A percentile compares a stretch with the other conserved stretches of the same genome.
Conservation (phyloP, 1,140 invertebrate genomes). For the Choristoneura fumiferana region DNA sequence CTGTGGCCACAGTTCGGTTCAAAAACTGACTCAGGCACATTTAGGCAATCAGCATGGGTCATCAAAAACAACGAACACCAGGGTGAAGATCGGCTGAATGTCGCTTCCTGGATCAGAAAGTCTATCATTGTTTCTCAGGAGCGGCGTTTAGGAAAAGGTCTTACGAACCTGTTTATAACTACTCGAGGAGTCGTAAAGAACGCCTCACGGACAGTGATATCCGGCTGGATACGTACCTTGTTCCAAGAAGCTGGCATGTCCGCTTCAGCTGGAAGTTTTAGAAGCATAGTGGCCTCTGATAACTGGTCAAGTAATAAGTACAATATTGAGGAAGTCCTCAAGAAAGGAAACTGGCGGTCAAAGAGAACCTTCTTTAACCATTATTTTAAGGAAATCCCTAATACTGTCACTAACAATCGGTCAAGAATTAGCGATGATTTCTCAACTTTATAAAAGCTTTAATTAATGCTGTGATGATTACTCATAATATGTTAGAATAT, state of each 20-base stretch:
- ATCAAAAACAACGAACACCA: background rate
- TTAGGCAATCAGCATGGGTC: background rate
- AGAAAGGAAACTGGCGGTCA: slow-evolving; percentile 6
- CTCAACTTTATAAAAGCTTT: too few species aligned
- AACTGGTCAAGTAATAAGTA: slow-evolving; percentile 6
- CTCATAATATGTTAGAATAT: too few species aligned
- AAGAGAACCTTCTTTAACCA: background rate
- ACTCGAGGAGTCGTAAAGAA: background rate
- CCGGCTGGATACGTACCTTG: background rate
- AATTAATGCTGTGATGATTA: too few species aligned
- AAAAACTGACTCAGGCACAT: background rate
- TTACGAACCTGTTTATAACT: background rate
- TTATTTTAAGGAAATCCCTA: background rate
- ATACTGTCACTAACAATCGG: too few species aligned
- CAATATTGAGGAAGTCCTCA: background rate
- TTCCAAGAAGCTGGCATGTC: background rate
- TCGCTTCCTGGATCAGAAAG: background rate
- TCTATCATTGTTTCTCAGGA: background rate
- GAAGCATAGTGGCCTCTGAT: background rate
- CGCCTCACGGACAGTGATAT: background rate
- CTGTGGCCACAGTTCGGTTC: too few species aligned
- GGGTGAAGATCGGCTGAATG: too few species aligned
- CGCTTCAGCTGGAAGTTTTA: background rate
- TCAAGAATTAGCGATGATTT: too few species aligned
- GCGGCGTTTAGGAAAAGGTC: background rate